Conservation (phyloP, 2,113 vertebrate species). For the Phrynocephalus versicolor region DNA sequence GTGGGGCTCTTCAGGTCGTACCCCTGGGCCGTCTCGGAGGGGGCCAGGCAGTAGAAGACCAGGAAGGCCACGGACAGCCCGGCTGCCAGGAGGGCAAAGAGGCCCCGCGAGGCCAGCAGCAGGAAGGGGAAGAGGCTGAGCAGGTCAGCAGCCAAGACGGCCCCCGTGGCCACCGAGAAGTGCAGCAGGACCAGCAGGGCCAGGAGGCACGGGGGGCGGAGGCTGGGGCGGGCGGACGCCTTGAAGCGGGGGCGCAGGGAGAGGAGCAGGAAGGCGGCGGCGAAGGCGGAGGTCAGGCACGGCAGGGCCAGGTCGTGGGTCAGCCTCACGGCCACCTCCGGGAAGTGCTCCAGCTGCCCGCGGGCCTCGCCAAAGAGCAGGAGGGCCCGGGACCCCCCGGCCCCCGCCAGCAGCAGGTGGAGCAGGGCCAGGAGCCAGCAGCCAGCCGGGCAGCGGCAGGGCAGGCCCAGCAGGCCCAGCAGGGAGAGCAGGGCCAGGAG, state of each 20-base stretch:
- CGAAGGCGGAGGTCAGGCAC: slow-evolving; percentile 83
- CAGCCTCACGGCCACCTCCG: slow-evolving; percentile 72
- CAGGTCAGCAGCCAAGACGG: slow-evolving; percentile 77
- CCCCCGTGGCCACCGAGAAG: slow-evolving; percentile 74
- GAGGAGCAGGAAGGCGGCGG: slow-evolving; percentile 80
- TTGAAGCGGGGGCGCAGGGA: slow-evolving; percentile 65
- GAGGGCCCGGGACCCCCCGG: slow-evolving; percentile 77
- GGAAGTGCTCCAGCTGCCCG: slow-evolving; percentile 78
- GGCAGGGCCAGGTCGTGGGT: slow-evolving; percentile 82
- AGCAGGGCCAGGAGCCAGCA: slow-evolving; percentile 78
- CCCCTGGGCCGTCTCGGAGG: slow-evolving; percentile 74
- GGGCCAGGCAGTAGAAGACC: slow-evolving; percentile 76
- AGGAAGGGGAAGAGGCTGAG: slow-evolving; percentile 74
- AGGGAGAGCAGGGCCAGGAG: slow-evolving; percentile 79
- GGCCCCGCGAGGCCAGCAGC: slow-evolving; percentile 79
- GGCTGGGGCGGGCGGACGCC: slow-evolving; percentile 69
- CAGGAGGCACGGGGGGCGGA: slow-evolving; percentile 80
- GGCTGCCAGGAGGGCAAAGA: slow-evolving; percentile 79
- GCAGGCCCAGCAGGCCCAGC: slow-evolving; percentile 79
- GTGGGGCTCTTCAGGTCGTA: slow-evolving; percentile 78
- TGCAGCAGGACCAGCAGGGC: slow-evolving; percentile 77
- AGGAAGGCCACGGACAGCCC: slow-evolving; percentile 80
- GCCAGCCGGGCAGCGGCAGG: slow-evolving; percentile 81
- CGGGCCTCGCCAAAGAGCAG: slow-evolving; percentile 85
- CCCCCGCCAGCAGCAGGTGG: slow-evolving; percentile 75